phyloP scores from a whole-genome alignment of 2,797 vertebrate genomes.

The Benthosema pterotum region DNA sequence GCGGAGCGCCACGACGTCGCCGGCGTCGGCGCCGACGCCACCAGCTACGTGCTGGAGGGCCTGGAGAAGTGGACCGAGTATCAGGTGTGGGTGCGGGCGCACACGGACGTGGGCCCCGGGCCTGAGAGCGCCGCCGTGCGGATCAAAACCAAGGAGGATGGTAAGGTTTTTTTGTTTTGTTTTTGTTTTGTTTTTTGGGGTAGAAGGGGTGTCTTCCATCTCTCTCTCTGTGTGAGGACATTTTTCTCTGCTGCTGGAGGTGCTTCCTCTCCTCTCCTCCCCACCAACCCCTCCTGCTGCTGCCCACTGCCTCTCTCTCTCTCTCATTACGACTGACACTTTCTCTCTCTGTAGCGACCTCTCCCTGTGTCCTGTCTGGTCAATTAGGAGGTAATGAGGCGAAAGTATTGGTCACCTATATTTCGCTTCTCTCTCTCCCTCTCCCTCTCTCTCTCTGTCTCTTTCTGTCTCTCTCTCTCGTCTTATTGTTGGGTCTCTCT shows the following conservation, averaged over 20 bases:
- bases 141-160: constrained; percentile 95
- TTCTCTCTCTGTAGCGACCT: constrained; percentile 2
- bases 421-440: constrained; percentile 24
- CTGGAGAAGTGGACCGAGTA: constrained; percentile 99
- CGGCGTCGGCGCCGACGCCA: constrained; percentile 87
- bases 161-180: constrained; percentile 80
- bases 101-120: constrained; percentile 96
- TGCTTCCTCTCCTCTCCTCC: not conserved
- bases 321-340: constrained; percentile 26
- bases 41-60: constrained; percentile 90
- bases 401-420: constrained; percentile 17
- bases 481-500: constrained; percentile 31
- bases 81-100: constrained; percentile 97
- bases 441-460: not conserved
- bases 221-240: not conserved
- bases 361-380: constrained; percentile 40
- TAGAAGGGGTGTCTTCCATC: no score
- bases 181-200: not conserved
- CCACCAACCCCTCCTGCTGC: not conserved
- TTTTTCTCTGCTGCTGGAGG: constrained; percentile 25
- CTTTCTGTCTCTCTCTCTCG: constrained; percentile 13
- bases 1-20: constrained; percentile 88
- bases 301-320: constrained; percentile 35
- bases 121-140: constrained; percentile 91
- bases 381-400: constrained; percentile 45